These are phyloP conservation scores for Latrodectus hesperus DNA, from an alignment of 2,888 invertebrate species.

Conservation along the genomic window DNA sequence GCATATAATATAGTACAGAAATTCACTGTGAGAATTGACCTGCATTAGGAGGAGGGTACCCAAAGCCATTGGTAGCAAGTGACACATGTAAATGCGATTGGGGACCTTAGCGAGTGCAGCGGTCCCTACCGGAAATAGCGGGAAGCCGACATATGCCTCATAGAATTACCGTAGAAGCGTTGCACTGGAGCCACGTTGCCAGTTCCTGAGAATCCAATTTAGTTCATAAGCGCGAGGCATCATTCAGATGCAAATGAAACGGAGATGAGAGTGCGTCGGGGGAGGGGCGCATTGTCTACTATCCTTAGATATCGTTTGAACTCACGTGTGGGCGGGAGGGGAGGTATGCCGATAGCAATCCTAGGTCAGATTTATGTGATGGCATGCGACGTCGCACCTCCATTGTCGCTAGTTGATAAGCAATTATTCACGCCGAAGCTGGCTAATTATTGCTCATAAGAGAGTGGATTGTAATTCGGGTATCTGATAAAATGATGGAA, in stretches of 20 bases:
- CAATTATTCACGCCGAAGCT: no score
- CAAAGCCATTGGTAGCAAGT: slow-evolving; percentile 44
- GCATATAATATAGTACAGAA: slow-evolving; percentile 47
- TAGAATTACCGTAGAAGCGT: slow-evolving; percentile 50
- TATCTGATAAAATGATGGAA: no score
- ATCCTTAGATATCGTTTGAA: slow-evolving; percentile 59
- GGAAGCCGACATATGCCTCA: slow-evolving; percentile 60
- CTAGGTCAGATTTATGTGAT: background rate
- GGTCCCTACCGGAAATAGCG: slow-evolving; percentile 50
- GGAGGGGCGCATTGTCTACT: slow-evolving; percentile 57
- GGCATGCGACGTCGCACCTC: background rate
- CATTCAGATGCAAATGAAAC: slow-evolving; percentile 67
- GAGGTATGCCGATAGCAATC: no score
- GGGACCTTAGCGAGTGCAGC: slow-evolving; percentile 43
- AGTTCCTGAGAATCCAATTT: slow-evolving; percentile 61
- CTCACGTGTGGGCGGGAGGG: background rate
- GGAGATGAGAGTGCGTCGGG: slow-evolving; percentile 54
- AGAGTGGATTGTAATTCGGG: no score
- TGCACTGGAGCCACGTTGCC: slow-evolving; percentile 10
- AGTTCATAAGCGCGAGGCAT: slow-evolving; percentile 67
- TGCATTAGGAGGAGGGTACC: slow-evolving; percentile 44
- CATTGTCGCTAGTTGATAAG: no score
- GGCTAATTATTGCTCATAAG: no score
- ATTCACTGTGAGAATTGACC: slow-evolving; percentile 60
- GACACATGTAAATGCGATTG: slow-evolving; percentile 69